Evolutionary conservation across 2,797 vertebrate species (phyloP), one percentile per base, ranked within the genome.

Genomic region (Gallinago nigripennis): DNA sequence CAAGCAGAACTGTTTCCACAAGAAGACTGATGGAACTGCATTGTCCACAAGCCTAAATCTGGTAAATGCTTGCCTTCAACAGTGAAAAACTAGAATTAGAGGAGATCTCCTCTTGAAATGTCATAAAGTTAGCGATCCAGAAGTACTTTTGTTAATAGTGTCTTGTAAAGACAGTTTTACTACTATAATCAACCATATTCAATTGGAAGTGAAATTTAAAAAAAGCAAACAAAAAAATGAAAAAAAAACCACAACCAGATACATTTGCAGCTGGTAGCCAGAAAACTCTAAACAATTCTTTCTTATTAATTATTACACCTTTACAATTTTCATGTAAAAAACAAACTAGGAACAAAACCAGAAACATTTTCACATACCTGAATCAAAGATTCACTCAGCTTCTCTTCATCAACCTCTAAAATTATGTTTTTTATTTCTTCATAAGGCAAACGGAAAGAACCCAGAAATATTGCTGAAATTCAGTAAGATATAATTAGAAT

Each of bases 391-490:
- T 99, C 99, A 91, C 98, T 99, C 96, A 99, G 98, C 96, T 99
- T 98, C 69, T 98, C 98, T 97, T 99, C 99, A 97, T 99, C 99
- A 92, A 99, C 99, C 94, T 99, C 98, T 97, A 99, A 97, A 97
- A 99, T 98, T 24, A 98, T 98, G 97, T 98, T 99, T 97, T 98
- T 99, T 95, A 99, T 99, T 97, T 99, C 99, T 97, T 99, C 98
- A 83, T 99, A 99, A 97, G 99, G 98, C 98, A 99, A 98, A 89
- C 99, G 99, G 96, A 99, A 99, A 77, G 99, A 99, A 97, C 99
- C 99, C 96, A 99, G 97, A 98, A 99, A 99, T 98, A 99, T 99
- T 95, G 99, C 99, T 99, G 97, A 97, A 98, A 99, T 88, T 86
- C 92, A 91, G 43, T 25, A 95, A 81, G 1, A 84, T 66, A 64